phyloP scores from a whole-genome alignment of 1,140 invertebrate genomes.

The Prorops nasuta region DNA sequence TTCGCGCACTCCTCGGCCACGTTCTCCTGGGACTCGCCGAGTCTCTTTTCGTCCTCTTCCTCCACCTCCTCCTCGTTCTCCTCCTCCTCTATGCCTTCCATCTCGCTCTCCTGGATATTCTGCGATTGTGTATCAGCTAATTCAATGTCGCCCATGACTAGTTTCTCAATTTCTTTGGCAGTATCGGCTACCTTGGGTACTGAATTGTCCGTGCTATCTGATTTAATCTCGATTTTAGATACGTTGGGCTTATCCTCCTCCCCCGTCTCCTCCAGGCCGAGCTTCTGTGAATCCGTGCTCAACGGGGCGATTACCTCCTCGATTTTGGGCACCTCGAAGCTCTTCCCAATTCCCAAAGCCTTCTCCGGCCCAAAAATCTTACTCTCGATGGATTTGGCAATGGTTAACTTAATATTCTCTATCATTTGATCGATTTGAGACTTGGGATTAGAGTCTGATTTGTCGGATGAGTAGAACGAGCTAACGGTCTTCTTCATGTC shows the following conservation, averaged over 20 bases:
- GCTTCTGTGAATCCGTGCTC: constrained; percentile 41
- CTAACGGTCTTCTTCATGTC: constrained; percentile 47
- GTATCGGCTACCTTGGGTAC: constrained; percentile 54
- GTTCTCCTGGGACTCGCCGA: too few relatives aligned
- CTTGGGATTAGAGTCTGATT: constrained; percentile 34
- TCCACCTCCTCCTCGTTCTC: constrained; percentile 17
- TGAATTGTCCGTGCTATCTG: constrained; percentile 42
- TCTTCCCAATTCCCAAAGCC: constrained; percentile 37
- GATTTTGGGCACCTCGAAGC: constrained; percentile 44
- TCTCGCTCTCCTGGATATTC: constrained; percentile 21
- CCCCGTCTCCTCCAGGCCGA: constrained; percentile 35
- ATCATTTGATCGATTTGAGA: constrained; percentile 53
- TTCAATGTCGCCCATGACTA: constrained; percentile 55
- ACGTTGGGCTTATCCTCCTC: constrained; percentile 40
- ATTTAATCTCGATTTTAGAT: constrained; percentile 33
- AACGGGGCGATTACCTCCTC: constrained; percentile 48
- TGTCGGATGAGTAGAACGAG: constrained; percentile 37
- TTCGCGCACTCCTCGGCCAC: too few relatives aligned
- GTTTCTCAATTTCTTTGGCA: constrained; percentile 58
- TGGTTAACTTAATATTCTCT: constrained; percentile 47
- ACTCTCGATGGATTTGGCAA: constrained; percentile 48
- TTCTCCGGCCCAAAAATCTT: constrained; percentile 45
- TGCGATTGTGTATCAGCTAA: constrained; percentile 28
- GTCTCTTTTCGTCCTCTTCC: neutral
- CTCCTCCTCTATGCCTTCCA: neutral